Base-by-base conservation (phyloP, 2,797 vertebrate species). In the Bradypus variegatus region DNA sequence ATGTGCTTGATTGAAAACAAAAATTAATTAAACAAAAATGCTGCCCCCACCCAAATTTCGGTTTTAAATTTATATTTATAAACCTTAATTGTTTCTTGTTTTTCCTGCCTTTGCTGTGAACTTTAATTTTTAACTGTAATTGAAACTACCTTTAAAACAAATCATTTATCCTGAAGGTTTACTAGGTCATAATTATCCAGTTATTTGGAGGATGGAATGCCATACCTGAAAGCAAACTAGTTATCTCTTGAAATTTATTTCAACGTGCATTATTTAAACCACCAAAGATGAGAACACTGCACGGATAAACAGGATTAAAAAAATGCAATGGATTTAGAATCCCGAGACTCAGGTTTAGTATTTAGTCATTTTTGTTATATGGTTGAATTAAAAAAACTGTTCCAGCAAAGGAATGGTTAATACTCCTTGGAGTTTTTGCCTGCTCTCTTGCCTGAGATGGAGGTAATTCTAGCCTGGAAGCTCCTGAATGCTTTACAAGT, bases 291-390 rank as follows among this genome's bases (percentile, higher is more conserved):
- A 92, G 82, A 96, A 94, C 89, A 36, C 94, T 93, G 19, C 67
- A 81, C 88, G 89, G 97, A 96, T 92, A 94, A 95, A 96, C 88
- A 93, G 60, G 95, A 96, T n/a, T 97, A 94, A 96, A 91, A 96
- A 96, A 96, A 80, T 80, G 94, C 91, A 96, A 95, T 94, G 93
- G 86, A 95, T 96, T 95, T 87, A 55, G 95, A 95, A 95, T 95
- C 95, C 58, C 84, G 83, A 87, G 23, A 94, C 95, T 94, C 89
- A 64, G 88, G 93, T 95, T 96, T 95, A 94, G 94, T 95, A 95
- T 97, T 97, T 95, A 96, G 96, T 97, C 97, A 97, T 97, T 97
- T 98, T 97, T 97, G 97, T 97, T 95, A 93, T 95, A 87, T 95
- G 85, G 92, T 94, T 92, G 95, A 88, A 95, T 96, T 85, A 94